A percentile compares a stretch with the other conserved stretches of the same genome.
Conservation (phyloP, 2,797 vertebrate genomes). For the Coregonus ussuriensis region DNA sequence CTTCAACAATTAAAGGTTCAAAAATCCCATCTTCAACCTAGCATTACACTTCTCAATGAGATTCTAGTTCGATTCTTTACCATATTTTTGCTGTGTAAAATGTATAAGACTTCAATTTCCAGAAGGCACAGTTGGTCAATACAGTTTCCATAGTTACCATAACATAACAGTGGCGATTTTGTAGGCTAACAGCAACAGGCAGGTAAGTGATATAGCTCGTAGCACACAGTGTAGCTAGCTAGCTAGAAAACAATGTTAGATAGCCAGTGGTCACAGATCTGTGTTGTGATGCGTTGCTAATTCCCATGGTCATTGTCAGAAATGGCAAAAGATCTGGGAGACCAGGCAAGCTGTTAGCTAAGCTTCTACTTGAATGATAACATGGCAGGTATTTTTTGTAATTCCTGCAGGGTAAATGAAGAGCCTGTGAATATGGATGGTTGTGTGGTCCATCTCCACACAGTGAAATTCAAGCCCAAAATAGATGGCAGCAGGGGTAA, state of each 20-base stretch:
- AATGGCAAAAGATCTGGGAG: not conserved
- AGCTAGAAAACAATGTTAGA: not conserved
- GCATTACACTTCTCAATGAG: not conserved
- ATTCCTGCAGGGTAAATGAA: not conserved
- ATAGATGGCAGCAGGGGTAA: not conserved
- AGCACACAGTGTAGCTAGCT: not conserved
- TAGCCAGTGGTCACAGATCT: not conserved
- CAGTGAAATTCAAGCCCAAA: slow-evolving; percentile 14
- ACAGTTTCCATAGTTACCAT: slow-evolving; percentile 29
- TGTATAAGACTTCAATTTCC: slow-evolving; percentile 23
- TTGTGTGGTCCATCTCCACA: slow-evolving; percentile 29
- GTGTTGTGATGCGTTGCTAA: not conserved
- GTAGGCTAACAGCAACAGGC: not conserved
- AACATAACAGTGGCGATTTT: not conserved
- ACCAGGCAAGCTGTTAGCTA: not conserved
- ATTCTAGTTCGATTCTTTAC: not conserved
- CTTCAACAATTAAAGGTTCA: not conserved
- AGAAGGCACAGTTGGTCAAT: not conserved
- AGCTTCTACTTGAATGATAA: not conserved
- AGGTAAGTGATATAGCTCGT: not conserved
- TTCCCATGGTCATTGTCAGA: not conserved
- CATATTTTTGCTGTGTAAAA: not conserved
- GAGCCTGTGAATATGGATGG: slow-evolving; percentile 27
- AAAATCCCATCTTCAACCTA: not conserved
- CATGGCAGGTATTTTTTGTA: not conserved